phyloP scores from a whole-genome alignment of 2,888 invertebrate species.

The Stenchaetothrips biformis region DNA sequence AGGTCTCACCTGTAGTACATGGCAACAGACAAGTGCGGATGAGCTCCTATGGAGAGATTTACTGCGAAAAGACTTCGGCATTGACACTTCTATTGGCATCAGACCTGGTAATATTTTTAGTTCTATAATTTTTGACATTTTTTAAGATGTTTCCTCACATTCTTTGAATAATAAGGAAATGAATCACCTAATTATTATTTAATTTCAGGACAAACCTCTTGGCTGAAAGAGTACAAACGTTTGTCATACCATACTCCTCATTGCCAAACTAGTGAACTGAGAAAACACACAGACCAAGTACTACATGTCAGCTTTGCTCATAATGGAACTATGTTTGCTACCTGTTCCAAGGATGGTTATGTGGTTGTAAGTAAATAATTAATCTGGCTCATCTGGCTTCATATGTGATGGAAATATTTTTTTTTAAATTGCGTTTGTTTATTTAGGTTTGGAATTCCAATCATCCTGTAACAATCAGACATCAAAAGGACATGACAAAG shows the following conservation, averaged over 20 bases:
- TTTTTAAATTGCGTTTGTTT: conserved; percentile 32
- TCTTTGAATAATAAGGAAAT: neutral
- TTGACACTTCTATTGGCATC: conserved; percentile 56
- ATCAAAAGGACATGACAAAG: conserved; percentile 69
- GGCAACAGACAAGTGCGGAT: conserved; percentile 64
- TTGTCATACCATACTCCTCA: conserved; percentile 66
- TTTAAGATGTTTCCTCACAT: neutral
- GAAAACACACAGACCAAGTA: conserved; percentile 72
- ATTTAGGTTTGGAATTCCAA: conserved; percentile 68
- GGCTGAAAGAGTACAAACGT: conserved; percentile 70
- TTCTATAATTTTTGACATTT: neutral
- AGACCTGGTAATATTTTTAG: conserved; percentile 54
- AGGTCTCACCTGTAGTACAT: conserved; percentile 59
- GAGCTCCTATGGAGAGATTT: conserved; percentile 70
- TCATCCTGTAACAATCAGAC: conserved; percentile 64
- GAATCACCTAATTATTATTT: conserved; percentile 32
- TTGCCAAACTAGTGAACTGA: conserved; percentile 62
- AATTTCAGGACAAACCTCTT: conserved; percentile 56
- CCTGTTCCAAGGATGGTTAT: conserved; percentile 79
- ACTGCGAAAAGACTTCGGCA: conserved; percentile 62
- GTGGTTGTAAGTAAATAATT: conserved; percentile 57
- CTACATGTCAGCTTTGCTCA: conserved; percentile 81
- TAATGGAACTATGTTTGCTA: conserved; percentile 78
- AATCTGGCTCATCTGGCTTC: too few relatives aligned
- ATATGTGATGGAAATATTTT: neutral